A percentile compares a stretch with the other conserved stretches of the same genome.
These are phyloP conservation scores for Euura saliciscinereae DNA, from an alignment of 1,140 invertebrate genomes.

Conservation along the genomic window DNA sequence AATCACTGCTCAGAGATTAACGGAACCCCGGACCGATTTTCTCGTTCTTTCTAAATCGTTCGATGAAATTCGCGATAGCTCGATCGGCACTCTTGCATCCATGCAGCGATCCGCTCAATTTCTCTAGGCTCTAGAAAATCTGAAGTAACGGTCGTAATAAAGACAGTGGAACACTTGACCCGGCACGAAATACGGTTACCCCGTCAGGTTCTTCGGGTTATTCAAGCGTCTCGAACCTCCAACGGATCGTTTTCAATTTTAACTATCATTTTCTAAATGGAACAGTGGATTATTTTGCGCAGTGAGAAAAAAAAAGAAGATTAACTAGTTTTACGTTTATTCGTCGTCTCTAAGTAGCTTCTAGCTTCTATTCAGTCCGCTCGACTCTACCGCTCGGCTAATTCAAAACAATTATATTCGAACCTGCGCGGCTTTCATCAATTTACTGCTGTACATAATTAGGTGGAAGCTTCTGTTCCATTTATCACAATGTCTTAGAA, in stretches of 20 bases:
- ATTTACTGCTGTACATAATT: no score
- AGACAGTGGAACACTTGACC: constrained; percentile 1
- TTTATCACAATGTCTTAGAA: no score
- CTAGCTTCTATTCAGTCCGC: no score
- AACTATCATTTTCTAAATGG: neutral
- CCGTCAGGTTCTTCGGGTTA: constrained; percentile 1
- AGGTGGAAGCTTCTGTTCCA: no score
- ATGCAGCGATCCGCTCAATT: neutral
- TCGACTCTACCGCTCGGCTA: no score
- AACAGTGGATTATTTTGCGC: neutral
- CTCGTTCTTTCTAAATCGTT: neutral
- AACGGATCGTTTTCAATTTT: neutral
- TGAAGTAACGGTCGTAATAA: constrained; percentile 1
- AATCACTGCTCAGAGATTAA: neutral
- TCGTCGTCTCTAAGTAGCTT: no score
- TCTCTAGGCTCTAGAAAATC: constrained; percentile 4
- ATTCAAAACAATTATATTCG: no score
- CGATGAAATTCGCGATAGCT: constrained; percentile 2
- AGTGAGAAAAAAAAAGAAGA: no score
- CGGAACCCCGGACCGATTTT: neutral
- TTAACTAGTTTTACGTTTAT: no score
- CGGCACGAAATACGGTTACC: constrained; percentile 6
- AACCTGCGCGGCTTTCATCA: no score
- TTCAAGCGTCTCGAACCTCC: neutral
- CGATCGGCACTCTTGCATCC: neutral